A percentile compares a stretch with the other conserved stretches of the same genome.
Evolutionary conservation across 2,113 vertebrate genomes (phyloP).

Genomic region (Glaucomys volans): DNA sequence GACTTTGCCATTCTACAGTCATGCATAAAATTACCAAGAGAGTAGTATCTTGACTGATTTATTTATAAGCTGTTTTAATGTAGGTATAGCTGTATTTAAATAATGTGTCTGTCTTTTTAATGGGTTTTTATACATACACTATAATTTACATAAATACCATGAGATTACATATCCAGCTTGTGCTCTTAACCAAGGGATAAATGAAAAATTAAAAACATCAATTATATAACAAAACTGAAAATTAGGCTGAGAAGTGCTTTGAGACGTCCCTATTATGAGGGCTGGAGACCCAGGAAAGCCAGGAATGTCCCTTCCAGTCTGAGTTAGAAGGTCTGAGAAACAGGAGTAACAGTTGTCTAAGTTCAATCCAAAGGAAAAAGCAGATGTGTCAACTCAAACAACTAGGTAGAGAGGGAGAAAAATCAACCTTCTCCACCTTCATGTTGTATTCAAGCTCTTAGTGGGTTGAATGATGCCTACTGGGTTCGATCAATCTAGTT

Average conservation of each 20-base stretch:
- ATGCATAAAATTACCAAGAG: neutral
- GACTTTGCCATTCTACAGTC: neutral
- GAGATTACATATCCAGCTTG: neutral
- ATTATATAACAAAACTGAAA: neutral
- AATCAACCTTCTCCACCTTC: neutral
- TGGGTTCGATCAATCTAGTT: neutral
- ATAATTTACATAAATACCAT: neutral
- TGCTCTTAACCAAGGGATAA: constrained; percentile 9
- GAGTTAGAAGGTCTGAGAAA: neutral
- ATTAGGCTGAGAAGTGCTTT: neutral
- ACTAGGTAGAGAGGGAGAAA: neutral
- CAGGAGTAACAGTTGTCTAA: neutral
- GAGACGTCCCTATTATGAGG: neutral
- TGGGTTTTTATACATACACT: neutral
- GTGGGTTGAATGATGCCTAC: neutral
- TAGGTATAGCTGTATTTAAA: neutral
- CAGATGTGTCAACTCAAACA: neutral
- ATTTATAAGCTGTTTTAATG: neutral
- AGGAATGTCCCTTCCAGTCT: neutral
- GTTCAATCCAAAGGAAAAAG: neutral
- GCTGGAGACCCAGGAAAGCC: neutral
- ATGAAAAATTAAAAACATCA: neutral
- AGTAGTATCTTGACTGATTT: neutral
- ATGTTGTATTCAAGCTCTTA: neutral
- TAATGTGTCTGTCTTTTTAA: neutral